Evolutionary conservation across 1,140 invertebrate genomes (phyloP).

Genomic region (Antheraea mylitta): DNA sequence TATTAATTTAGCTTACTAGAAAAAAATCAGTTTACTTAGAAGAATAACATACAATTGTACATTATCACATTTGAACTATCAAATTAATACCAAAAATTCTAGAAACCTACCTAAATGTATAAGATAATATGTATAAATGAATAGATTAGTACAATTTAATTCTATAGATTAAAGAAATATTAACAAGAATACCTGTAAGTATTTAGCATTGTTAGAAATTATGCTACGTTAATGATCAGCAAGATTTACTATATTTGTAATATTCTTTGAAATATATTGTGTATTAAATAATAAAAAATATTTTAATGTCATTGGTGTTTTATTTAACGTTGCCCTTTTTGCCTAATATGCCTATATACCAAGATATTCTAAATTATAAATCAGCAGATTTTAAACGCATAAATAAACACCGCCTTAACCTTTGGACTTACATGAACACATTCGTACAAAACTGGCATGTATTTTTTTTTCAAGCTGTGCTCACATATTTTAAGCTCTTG

Average conservation of each 20-base stretch:
- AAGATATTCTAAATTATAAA: too few relatives aligned
- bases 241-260: constrained; percentile 76
- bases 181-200: constrained; percentile 36
- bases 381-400: too few relatives aligned
- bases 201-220: constrained; percentile 54
- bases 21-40: neutral
- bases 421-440: too few relatives aligned
- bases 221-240: constrained; percentile 60
- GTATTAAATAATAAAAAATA: constrained; percentile 73
- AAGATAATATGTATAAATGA: constrained; percentile 42
- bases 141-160: constrained; percentile 42
- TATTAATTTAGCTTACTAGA: neutral
- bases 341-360: too few relatives aligned
- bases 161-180: constrained; percentile 46
- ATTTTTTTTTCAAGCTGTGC: too few relatives aligned
- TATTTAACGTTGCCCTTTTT: too few relatives aligned
- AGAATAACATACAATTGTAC: constrained; percentile 37
- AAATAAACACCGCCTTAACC: too few relatives aligned
- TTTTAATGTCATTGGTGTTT: constrained; percentile 61
- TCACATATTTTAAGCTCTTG: too few relatives aligned
- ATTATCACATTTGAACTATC: constrained; percentile 24
- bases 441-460: too few relatives aligned
- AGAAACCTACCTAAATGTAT: constrained; percentile 27
- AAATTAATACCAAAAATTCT: constrained; percentile 21
- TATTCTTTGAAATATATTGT: constrained; percentile 78